phyloP scores from a whole-genome alignment of 2,797 vertebrate genomes.

The Chlorospingus semifuscus region DNA sequence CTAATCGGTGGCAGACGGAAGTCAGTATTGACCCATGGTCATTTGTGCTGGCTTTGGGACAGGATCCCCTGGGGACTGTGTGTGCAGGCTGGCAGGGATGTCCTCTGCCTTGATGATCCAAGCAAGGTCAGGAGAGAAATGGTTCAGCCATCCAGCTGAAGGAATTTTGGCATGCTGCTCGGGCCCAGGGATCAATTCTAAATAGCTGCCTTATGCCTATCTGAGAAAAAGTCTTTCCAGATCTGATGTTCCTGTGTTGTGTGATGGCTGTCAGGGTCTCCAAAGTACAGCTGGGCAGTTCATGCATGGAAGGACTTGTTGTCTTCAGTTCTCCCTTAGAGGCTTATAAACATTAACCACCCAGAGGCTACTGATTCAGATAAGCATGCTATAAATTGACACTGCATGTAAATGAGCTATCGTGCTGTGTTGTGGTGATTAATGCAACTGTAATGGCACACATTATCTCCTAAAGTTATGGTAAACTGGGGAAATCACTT shows the following conservation, averaged over 20 bases:
- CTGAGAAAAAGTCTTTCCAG: not conserved
- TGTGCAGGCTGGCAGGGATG: not conserved
- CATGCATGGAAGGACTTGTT: constrained; percentile 47
- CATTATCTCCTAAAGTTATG: constrained; percentile 44
- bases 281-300: constrained; percentile 18
- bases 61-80: not conserved
- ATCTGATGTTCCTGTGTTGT: not conserved
- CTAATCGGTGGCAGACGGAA: not conserved
- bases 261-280: not conserved
- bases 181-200: not conserved
- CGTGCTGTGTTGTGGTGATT: constrained; percentile 44
- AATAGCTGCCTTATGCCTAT: not conserved
- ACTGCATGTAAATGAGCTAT: constrained; percentile 44
- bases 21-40: not conserved
- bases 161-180: constrained; percentile 1
- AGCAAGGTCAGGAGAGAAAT: constrained; percentile 7
- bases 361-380: constrained; percentile 43
- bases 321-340: constrained; percentile 13
- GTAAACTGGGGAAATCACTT: constrained; percentile 39
- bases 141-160: not conserved
- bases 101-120: constrained; percentile 20
- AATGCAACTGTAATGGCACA: constrained; percentile 13
- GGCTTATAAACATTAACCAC: constrained; percentile 36
- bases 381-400: constrained; percentile 40
- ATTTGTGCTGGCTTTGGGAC: not conserved